These are phyloP conservation scores for Serilophus lunatus DNA, from an alignment of 2,113 vertebrate species.

Conservation along the genomic window DNA sequence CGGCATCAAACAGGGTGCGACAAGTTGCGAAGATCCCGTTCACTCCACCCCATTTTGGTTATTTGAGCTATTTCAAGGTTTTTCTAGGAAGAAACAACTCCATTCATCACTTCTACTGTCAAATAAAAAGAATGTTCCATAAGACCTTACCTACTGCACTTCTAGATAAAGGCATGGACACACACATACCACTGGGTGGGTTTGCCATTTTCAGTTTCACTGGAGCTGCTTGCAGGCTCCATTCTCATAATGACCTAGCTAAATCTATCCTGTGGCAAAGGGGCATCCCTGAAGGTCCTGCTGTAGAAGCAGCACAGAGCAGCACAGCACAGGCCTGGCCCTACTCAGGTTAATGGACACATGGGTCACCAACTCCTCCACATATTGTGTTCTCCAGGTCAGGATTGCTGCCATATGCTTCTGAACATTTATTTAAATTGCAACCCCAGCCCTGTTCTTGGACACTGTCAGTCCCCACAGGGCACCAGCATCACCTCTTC, in stretches of 20 bases:
- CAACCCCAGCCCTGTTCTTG: not conserved
- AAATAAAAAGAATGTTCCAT: not conserved
- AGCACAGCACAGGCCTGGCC: not conserved
- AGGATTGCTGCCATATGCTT: not conserved
- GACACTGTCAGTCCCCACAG: not conserved
- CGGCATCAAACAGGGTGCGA: not conserved
- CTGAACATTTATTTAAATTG: not conserved
- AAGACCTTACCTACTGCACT: not conserved
- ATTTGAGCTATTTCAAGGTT: not conserved
- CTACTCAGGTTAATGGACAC: rapidly evolving
- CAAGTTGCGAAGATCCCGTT: not conserved
- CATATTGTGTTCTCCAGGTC: rapidly evolving
- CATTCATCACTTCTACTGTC: not conserved
- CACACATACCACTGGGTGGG: not conserved
- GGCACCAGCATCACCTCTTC: not conserved
- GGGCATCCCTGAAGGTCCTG: not conserved
- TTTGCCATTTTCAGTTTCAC: not conserved
- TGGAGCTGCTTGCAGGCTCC: not conserved
- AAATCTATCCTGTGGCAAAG: too few species aligned
- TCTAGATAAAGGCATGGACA: not conserved
- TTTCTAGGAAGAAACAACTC: not conserved
- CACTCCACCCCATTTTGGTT: not conserved
- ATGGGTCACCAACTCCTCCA: rapidly evolving
- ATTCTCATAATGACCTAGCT: not conserved
- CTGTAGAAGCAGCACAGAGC: not conserved